Base-by-base conservation (phyloP, 2,113 vertebrate genomes). In the Triplophysa dalaica region DNA sequence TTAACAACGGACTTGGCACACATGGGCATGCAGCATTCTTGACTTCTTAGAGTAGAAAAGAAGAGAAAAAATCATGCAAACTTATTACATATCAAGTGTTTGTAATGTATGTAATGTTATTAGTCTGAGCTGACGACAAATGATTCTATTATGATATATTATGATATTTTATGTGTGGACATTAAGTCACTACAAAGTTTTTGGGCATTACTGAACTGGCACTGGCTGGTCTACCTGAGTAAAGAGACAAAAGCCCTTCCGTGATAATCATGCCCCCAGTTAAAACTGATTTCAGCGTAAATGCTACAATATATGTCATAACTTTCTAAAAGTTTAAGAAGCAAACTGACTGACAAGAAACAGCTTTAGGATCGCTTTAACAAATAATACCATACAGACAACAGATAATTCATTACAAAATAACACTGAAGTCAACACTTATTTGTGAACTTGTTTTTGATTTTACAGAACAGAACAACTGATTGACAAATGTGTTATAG, bases 341-440 rank as follows among this genome's bases (percentile, higher is more conserved):
- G 43, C 43, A 45, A 5, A 45, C 8, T 10, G 43, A 79, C 33
- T 64, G 43, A 68, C 21, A 69, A 76, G 78, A 86, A 85, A 79
- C 41, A 50, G 43, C 17, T 74, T 54, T 65, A 79, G 70, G 19
- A 56, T 74, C 13, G 76, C 82, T 83, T 84, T 83, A 86, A 85
- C 52, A 85, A 85, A 83, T 67, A 7, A 58, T 21, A 58, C 19
- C 21, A 2, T n/a, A 58, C 16, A n/a, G 52, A 38, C 33, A 45
- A 9, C 43, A 45, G n/a, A 68, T 63, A 64, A 75, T 78, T 70
- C 67, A 54, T 29, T 41, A 70, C 10, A 38, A 84, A 80, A 85
- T 87, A 86, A 86, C 82, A 86, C 85, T 86, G 82, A 83, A 83
- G 81, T 66, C 83, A 77, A 83, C 79, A 78, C 26, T 75, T 86